phyloP scores from a whole-genome alignment of 2,888 invertebrate species.

The Sinotaia quadrata region DNA sequence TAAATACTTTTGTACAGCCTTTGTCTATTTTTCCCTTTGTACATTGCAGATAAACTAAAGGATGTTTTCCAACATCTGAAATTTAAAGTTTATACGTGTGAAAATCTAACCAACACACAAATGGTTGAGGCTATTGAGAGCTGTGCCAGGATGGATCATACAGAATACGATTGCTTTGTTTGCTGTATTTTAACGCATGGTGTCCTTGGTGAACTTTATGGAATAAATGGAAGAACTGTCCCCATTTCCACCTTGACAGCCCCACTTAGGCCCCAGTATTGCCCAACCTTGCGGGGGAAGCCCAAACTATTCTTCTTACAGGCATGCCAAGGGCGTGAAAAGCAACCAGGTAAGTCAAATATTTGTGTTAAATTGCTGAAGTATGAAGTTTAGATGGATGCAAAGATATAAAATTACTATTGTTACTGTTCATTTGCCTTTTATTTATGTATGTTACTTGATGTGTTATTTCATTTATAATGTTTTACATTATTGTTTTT shows the following conservation, averaged over 20 bases:
- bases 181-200: constrained; percentile 61
- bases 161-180: constrained; percentile 48
- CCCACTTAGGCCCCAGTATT: constrained; percentile 51
- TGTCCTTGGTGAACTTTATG: constrained; percentile 40
- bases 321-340: constrained; percentile 64
- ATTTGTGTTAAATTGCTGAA: background rate
- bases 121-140: constrained; percentile 35
- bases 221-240: constrained; percentile 38
- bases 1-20: too few relatives aligned
- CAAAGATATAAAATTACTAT: constrained; percentile 9
- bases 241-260: constrained; percentile 51
- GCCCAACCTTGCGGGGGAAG: constrained; percentile 60
- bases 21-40: too few relatives aligned
- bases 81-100: constrained; percentile 34
- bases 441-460: background rate
- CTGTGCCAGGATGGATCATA: constrained; percentile 39
- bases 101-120: constrained; percentile 40
- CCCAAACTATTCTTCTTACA: constrained; percentile 69
- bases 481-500: too few relatives aligned
- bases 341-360: constrained; percentile 48
- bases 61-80: constrained; percentile 21
- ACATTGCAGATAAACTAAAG: constrained; percentile 26
- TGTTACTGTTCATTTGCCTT: too few relatives aligned
- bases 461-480: too few relatives aligned
- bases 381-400: background rate